Conservation (phyloP, 2,888 invertebrate species). For the Trachelus troglodyta region DNA sequence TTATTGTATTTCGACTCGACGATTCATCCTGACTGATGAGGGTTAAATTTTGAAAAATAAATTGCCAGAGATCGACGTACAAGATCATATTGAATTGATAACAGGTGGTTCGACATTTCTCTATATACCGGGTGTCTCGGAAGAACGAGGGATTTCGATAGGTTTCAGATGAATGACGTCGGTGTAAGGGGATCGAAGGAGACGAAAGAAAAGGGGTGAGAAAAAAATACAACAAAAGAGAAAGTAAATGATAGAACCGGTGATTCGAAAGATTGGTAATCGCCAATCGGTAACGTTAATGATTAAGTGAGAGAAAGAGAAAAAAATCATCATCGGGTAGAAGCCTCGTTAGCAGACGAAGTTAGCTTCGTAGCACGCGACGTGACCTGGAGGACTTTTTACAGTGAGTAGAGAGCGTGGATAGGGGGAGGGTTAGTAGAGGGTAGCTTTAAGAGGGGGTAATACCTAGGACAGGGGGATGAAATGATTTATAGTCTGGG, state of each 20-base stretch:
- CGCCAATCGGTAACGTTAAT: not conserved
- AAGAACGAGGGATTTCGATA: not conserved
- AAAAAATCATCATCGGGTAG: not conserved
- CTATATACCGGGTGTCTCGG: not conserved
- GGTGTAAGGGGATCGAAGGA: not conserved
- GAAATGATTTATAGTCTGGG: slow-evolving; percentile 55
- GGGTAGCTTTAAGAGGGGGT: not conserved
- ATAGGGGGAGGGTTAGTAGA: not conserved
- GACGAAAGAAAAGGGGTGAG: not conserved
- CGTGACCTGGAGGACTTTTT: not conserved
- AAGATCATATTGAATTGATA: not conserved
- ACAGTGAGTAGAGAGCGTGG: not conserved
- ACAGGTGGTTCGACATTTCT: not conserved
- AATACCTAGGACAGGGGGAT: slow-evolving; percentile 22
- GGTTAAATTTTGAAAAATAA: not conserved
- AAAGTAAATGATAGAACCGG: not conserved
- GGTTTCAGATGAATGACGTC: not conserved
- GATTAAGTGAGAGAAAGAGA: not conserved
- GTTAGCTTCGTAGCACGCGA: slow-evolving; percentile 2
- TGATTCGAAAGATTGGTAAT: not conserved
- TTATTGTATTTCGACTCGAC: not conserved
- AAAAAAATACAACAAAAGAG: not conserved
- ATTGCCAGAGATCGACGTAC: not conserved
- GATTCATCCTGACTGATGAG: not conserved
- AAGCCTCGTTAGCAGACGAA: slow-evolving; percentile 7